phyloP scores from a whole-genome alignment of 2,888 invertebrate species.

The Alsophila aescularia region DNA sequence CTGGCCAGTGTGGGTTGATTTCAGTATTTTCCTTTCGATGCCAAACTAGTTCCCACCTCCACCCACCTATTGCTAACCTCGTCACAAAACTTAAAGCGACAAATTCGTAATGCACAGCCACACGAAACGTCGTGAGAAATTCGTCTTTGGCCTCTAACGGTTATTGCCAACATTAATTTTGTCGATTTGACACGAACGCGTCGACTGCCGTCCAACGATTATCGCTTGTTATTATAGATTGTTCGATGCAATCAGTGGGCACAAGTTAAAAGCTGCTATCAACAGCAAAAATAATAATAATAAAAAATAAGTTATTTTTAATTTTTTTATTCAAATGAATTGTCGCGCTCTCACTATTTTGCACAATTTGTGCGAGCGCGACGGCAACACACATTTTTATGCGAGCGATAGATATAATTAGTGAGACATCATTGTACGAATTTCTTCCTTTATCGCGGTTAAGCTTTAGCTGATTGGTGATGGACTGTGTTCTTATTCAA shows the following conservation, averaged over 20 bases:
- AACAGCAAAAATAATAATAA: too few species aligned
- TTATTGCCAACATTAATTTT: conserved; percentile 68
- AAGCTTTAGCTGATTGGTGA: too few species aligned
- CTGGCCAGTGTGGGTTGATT: neutral
- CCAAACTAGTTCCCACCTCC: neutral
- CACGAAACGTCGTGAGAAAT: conserved; percentile 68
- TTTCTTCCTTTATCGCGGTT: too few species aligned
- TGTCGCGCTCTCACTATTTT: too few species aligned
- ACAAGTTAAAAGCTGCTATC: conserved; percentile 43
- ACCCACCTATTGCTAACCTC: conserved; percentile 24
- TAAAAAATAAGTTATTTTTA: too few species aligned
- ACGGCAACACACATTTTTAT: too few species aligned
- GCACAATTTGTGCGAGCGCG: too few species aligned
- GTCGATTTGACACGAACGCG: conserved; percentile 70
- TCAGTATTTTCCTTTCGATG: neutral
- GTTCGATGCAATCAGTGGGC: conserved; percentile 50
- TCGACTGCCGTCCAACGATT: conserved; percentile 56
- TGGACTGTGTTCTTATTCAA: too few species aligned
- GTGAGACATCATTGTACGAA: too few species aligned
- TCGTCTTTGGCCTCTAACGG: conserved; percentile 61
- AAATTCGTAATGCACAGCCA: conserved; percentile 65
- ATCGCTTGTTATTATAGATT: conserved; percentile 68
- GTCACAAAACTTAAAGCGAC: conserved; percentile 57
- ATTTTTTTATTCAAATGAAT: too few species aligned
- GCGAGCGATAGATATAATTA: too few species aligned